These are phyloP conservation scores for Drosophila limbata DNA, from an alignment of 2,888 invertebrate genomes.

Conservation along the genomic window DNA sequence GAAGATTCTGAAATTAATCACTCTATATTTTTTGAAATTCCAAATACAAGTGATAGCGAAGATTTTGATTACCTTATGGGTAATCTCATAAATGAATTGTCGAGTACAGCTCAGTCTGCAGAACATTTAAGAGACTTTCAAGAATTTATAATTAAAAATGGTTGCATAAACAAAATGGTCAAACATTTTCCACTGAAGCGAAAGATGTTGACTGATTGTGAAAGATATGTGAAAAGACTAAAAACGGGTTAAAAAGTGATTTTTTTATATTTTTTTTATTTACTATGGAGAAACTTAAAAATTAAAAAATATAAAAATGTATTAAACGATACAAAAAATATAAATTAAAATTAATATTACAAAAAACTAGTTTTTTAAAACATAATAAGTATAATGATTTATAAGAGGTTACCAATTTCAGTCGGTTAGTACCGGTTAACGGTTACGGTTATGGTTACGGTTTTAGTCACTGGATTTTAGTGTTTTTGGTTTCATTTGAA, in stretches of 20 bases:
- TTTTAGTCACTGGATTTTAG: background rate
- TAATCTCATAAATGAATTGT: background rate
- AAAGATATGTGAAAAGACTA: no score
- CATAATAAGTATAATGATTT: no score
- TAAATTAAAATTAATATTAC: no score
- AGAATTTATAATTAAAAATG: background rate
- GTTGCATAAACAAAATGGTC: background rate
- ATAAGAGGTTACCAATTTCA: no score
- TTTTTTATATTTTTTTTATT: background rate
- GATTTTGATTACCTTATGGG: background rate
- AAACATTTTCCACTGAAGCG: slow-evolving; percentile 9
- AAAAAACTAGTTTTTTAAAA: no score
- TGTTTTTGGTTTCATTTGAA: background rate
- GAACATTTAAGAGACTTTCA: background rate
- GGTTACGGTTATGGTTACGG: no score
- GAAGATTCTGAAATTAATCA: background rate
- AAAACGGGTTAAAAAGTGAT: background rate
- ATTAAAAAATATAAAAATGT: background rate
- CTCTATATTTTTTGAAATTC: background rate
- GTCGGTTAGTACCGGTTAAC: no score
- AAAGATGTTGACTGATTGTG: background rate
- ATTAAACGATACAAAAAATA: background rate
- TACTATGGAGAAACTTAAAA: background rate
- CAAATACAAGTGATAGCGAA: background rate
- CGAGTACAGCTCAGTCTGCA: no score